Evolutionary conservation across 2,888 invertebrate genomes (phyloP), one percentile per base, ranked within the genome.

Genomic region (Latheticus oryzae): DNA sequence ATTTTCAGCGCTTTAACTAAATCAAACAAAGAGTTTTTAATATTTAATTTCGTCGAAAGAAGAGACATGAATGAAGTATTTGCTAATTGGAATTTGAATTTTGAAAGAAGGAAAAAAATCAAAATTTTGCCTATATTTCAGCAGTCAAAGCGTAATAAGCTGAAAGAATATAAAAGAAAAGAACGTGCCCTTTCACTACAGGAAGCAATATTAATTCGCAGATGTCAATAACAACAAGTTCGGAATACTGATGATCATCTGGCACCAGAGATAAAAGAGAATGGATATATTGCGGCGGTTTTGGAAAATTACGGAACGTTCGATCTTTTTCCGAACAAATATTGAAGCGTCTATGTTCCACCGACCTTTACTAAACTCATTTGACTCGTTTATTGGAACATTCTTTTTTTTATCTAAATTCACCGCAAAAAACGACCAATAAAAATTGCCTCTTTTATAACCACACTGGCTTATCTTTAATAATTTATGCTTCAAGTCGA

Each of bases 171-270:
- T 45, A 61, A 63, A 62, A 43, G 58, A 40, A 58, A 32, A 42
- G 60, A 51, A 63, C 60, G 60, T 61, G 63, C 48, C 59, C 57
- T 62, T 55, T 59, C 45, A 57, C 50, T 47, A 35, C 24, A 42
- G 58, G 58, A 60, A 63, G 57, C 54, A 61, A 61, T 63, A 65
- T 65, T 63, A 65, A 65, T 65, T 65, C 63, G 55, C 62, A 63
- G 62, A 63, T 63, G 63, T 65, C 65, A 63, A 63, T 65, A 65
- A 63, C 62, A 60, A 65, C 65, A 63, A 60, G 43, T 42, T 55
- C 63, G 59, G 63, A 62, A 63, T 63, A 57, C 60, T 60, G 59
- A 65, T 58, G 65, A 62, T 61, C 59, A 60, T 60, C 58, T 65
- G 57, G 58, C 58, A 54, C 48, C 53, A 47, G 58, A 59, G 61